Evolutionary conservation across 2,797 vertebrate species (phyloP), one percentile per base, ranked within the genome.

Genomic region (Agapornis canus): DNA sequence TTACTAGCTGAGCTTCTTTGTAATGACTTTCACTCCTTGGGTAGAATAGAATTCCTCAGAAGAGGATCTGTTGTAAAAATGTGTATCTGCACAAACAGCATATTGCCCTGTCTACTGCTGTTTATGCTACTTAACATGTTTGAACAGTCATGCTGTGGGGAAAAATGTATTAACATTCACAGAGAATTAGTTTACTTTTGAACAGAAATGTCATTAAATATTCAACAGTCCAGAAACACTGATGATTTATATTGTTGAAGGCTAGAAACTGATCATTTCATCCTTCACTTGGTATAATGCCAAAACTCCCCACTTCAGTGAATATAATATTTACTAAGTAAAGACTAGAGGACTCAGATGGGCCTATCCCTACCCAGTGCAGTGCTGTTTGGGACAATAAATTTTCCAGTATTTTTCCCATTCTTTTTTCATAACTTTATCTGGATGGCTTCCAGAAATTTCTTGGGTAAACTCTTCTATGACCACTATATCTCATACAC

Each of bases 101-200:
- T 45, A 59, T 73, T 89, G 26, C 40, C 12, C 65, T 60, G 23
- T 40, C 66, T 82, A 27, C 63, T 69, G 79, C n/a, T 39, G 59
- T 72, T 89, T 82, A 80, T 48, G 47, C 66, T 73, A 73, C 49
- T 86, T 88, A 61, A 57, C 7, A 35, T 39, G 42, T 89, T 39
- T 92, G 71, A 80, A 92, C 35, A 89, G 51, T 37, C 23, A 57
- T 25, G n/a, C 40, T 85, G 72, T 4, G 11, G 69, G 57, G 56
- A 57, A 70, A 86, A 92, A 52, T 20, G 25, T 65, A 85, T 52
- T 59, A 80, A 60, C 21, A 81, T 69, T 66, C 69, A 61, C 26
- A 87, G 57, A 77, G 26, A 61, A 84, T 51, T 43, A 89, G 78
- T 92, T 95, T 93, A 59, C 32, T 72, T 89, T 92, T 81, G 70